Evolutionary conservation across 2,113 vertebrate species (phyloP).

Genomic region (Pandion haliaetus): DNA sequence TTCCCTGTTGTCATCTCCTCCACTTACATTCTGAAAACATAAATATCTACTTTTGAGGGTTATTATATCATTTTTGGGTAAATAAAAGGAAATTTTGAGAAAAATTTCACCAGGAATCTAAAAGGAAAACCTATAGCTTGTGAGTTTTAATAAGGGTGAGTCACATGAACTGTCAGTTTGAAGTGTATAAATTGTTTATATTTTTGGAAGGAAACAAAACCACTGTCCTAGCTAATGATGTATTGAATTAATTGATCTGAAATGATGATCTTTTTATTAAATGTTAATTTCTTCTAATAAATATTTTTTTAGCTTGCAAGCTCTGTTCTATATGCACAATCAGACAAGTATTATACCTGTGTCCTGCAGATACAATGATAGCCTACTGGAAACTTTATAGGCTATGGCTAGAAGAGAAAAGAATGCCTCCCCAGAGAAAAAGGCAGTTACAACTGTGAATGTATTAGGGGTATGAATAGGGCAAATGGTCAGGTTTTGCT

Average conservation of each 20-base stretch:
- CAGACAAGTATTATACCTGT: neutral
- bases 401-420: neutral
- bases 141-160: neutral
- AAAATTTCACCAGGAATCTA: neutral
- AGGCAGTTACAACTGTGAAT: neutral
- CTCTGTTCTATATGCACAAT: neutral
- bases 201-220: neutral
- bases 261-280: neutral
- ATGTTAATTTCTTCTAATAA: neutral
- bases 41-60: neutral
- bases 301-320: neutral
- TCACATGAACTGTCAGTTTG: neutral
- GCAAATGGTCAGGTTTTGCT: neutral
- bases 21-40: neutral
- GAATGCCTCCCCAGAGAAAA: neutral
- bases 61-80: fast-evolving
- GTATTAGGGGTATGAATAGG: neutral
- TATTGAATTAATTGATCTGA: neutral
- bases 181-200: neutral
- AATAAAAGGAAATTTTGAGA: neutral
- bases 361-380: neutral
- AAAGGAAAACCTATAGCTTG: neutral
- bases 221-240: neutral
- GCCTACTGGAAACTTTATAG: neutral
- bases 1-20: neutral